These are phyloP conservation scores for Solea solea DNA, from an alignment of 2,113 vertebrate species.

Conservation along the genomic window DNA sequence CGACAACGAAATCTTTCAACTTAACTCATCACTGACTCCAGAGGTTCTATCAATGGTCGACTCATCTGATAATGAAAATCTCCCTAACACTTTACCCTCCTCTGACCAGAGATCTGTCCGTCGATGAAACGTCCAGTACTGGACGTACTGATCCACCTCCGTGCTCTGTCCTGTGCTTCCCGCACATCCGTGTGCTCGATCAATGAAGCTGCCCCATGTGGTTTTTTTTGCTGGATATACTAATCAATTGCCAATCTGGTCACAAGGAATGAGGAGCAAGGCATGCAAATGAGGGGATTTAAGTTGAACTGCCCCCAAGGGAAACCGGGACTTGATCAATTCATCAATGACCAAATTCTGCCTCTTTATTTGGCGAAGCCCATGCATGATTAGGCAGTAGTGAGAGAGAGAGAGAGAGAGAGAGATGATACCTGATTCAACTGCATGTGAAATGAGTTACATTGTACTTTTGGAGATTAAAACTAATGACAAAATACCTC, in stretches of 20 bases:
- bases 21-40: too few species aligned
- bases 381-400: neutral
- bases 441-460: too few species aligned
- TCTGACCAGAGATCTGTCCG: too few species aligned
- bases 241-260: slow-evolving; percentile 64
- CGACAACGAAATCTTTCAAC: too few species aligned
- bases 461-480: too few species aligned
- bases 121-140: slow-evolving; percentile 27
- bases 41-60: too few species aligned
- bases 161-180: slow-evolving; percentile 56
- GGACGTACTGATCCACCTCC: slow-evolving; percentile 56
- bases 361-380: slow-evolving; percentile 26
- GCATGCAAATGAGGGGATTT: slow-evolving; percentile 62
- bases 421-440: neutral
- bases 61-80: too few species aligned
- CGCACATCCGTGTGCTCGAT: slow-evolving; percentile 59
- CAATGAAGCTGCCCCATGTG: slow-evolving; percentile 45
- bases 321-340: slow-evolving; percentile 55
- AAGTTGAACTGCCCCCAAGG: slow-evolving; percentile 27
- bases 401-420: neutral
- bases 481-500: too few species aligned
- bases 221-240: slow-evolving; percentile 39
- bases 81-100: too few species aligned
- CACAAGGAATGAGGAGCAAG: slow-evolving; percentile 23
- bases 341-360: slow-evolving; percentile 49